Evolutionary conservation across 2,113 vertebrate species (phyloP).

Genomic region (Protobothrops flavoviridis): DNA sequence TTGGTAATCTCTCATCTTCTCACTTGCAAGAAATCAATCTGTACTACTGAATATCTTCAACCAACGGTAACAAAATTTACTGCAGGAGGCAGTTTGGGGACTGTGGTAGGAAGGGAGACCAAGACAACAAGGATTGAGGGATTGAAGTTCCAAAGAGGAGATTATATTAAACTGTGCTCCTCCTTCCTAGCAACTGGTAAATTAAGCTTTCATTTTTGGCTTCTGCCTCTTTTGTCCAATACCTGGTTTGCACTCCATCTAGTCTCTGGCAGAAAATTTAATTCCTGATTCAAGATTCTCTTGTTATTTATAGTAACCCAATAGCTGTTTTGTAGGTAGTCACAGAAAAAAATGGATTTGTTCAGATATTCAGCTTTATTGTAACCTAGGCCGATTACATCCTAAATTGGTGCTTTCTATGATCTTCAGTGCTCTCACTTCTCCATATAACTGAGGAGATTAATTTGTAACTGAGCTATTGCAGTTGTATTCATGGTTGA

Average conservation of each 20-base stretch:
- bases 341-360: conserved; percentile 28
- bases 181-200: conserved; percentile 50
- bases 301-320: conserved; percentile 47
- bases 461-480: conserved; percentile 52
- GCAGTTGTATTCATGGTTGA: conserved; percentile 37
- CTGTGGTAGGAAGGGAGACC: conserved; percentile 61
- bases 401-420: conserved; percentile 11
- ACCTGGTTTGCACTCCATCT: conserved; percentile 49
- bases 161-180: conserved; percentile 68
- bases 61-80: conserved; percentile 75
- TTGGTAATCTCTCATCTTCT: conserved; percentile 78
- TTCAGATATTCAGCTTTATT: conserved; percentile 45
- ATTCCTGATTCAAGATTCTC: conserved; percentile 20
- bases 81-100: conserved; percentile 70
- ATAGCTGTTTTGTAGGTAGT: conserved; percentile 36
- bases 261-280: conserved; percentile 33
- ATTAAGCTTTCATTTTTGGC: conserved; percentile 48
- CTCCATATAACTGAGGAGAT: conserved; percentile 20
- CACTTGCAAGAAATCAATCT: conserved; percentile 78
- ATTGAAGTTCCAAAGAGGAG: conserved; percentile 69
- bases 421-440: conserved; percentile 31
- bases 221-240: conserved; percentile 51
- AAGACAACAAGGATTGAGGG: conserved; percentile 71
- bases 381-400: conserved; percentile 35
- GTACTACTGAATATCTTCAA: conserved; percentile 74